A percentile compares a stretch with the other conserved stretches of the same genome.
These are phyloP conservation scores for Dendrocincla fuliginosa DNA, from an alignment of 2,797 vertebrate genomes.

Conservation along the genomic window DNA sequence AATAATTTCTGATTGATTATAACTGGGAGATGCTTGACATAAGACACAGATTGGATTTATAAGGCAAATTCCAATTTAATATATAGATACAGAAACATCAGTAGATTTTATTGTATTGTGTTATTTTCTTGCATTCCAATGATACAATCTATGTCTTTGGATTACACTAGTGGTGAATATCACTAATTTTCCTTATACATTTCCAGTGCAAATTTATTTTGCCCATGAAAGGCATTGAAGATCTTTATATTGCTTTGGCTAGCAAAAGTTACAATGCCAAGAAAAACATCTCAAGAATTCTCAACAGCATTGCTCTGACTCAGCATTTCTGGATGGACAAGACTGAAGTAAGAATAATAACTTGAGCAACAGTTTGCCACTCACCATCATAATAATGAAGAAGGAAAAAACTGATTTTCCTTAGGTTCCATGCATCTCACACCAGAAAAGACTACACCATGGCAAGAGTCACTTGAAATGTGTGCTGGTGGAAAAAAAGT, in stretches of 20 bases:
- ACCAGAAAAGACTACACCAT: not conserved
- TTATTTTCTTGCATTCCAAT: not conserved
- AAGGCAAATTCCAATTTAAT: not conserved
- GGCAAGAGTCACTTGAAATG: not conserved
- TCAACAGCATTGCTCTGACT: not conserved
- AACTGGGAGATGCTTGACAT: not conserved
- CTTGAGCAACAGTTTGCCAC: not conserved
- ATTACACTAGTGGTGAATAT: not conserved
- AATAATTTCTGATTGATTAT: not conserved
- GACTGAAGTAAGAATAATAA: not conserved
- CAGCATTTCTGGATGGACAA: not conserved
- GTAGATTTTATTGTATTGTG: not conserved
- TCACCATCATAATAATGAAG: not conserved
- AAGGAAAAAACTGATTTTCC: not conserved
- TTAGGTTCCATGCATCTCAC: not conserved
- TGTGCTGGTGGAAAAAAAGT: not conserved
- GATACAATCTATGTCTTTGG: not conserved
- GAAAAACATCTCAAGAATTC: not conserved
- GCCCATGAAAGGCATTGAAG: not conserved
- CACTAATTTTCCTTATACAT: not conserved
- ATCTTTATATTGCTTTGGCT: not conserved
- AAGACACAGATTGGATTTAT: not conserved
- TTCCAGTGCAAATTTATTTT: not conserved
- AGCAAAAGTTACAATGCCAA: not conserved
- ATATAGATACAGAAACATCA: not conserved